Conservation (phyloP, 2,113 vertebrate genomes). For the Thermophis baileyi region DNA sequence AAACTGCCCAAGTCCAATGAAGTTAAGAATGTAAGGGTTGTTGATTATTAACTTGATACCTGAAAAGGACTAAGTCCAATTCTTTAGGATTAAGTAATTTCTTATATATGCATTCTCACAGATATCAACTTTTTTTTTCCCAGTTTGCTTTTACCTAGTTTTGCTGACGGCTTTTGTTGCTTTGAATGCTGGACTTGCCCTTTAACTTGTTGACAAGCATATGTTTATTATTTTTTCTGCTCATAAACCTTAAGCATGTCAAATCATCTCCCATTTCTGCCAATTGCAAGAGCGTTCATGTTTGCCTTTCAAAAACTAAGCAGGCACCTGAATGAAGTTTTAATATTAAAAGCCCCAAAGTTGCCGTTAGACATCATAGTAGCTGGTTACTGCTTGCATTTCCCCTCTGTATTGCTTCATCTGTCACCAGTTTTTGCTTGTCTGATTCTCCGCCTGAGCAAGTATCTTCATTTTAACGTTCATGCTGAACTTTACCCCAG, state of each 20-base stretch:
- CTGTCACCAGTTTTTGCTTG: neutral
- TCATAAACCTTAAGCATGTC: neutral
- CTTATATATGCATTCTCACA: neutral
- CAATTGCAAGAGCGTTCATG: neutral
- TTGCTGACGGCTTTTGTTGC: neutral
- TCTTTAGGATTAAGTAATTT: neutral
- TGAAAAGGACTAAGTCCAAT: neutral
- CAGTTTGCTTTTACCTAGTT: neutral
- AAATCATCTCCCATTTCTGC: neutral
- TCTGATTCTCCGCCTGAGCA: slow-evolving; percentile 38
- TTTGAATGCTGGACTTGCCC: neutral
- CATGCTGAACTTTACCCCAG: slow-evolving; percentile 59
- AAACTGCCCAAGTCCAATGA: neutral
- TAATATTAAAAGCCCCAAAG: too few species aligned
- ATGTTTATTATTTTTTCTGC: neutral
- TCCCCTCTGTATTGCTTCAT: neutral
- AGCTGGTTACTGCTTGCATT: neutral
- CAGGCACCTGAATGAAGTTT: neutral
- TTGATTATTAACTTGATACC: neutral
- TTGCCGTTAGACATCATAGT: neutral
- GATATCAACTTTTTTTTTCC: neutral
- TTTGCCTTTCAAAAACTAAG: neutral
- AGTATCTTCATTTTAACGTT: slow-evolving; percentile 46
- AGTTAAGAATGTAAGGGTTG: neutral
- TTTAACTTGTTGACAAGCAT: neutral